Percentiles rank a stretch among this genome's conserved stretches.
These are phyloP conservation scores for Sebastes miniatus DNA, from an alignment of 2,797 vertebrate species.

Conservation along the genomic window DNA sequence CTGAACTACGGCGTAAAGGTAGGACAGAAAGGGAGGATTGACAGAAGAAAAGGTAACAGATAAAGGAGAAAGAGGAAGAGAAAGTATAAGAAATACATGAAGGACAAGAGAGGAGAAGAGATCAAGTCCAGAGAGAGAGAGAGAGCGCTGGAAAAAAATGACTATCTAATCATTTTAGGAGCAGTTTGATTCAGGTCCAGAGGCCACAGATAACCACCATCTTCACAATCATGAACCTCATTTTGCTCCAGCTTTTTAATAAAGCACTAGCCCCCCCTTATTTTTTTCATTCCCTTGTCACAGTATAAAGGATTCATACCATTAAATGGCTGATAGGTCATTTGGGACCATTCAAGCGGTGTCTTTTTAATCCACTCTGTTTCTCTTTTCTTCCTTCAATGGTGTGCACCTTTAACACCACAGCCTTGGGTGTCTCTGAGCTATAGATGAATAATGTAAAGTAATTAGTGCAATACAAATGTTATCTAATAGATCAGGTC, in stretches of 20 bases:
- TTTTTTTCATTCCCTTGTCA: slow-evolving; percentile 51
- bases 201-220: slow-evolving; percentile 62
- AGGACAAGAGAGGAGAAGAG: background rate
- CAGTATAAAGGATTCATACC: slow-evolving; percentile 58
- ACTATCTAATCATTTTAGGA: slow-evolving; percentile 55
- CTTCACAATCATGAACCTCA: slow-evolving; percentile 71
- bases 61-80: background rate
- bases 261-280: slow-evolving; percentile 31
- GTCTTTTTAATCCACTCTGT: slow-evolving; percentile 52
- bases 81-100: background rate
- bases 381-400: slow-evolving; percentile 41
- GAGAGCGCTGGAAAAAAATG: slow-evolving; percentile 9
- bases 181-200: slow-evolving; percentile 66
- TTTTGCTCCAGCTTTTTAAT: slow-evolving; percentile 70
- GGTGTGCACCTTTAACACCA: slow-evolving; percentile 52
- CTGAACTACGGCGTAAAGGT: background rate
- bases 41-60: background rate
- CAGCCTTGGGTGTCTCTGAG: slow-evolving; percentile 32
- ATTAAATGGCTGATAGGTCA: slow-evolving; percentile 70
- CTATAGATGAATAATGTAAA: slow-evolving; percentile 63
- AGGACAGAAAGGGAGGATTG: background rate
- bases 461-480: slow-evolving; percentile 64
- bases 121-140: background rate
- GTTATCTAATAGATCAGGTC: slow-evolving; percentile 64
- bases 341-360: slow-evolving; percentile 54